These are phyloP conservation scores for Falco punctatus DNA, from an alignment of 2,113 vertebrate genomes.

Conservation along the genomic window DNA sequence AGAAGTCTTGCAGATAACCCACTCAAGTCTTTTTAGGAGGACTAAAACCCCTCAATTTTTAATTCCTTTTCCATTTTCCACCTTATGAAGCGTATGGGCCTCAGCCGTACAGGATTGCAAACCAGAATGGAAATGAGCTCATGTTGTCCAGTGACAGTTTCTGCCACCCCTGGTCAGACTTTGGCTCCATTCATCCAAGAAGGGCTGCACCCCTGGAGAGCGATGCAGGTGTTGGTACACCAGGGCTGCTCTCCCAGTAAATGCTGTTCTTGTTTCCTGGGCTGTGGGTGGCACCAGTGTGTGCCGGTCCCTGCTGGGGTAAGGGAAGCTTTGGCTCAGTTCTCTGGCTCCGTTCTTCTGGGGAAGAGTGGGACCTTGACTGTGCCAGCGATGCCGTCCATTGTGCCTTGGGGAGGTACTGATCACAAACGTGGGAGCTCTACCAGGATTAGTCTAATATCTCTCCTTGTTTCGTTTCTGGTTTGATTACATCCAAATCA, in stretches of 20 bases:
- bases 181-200: not conserved
- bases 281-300: not conserved
- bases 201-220: not conserved
- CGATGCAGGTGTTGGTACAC: not conserved
- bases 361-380: not conserved
- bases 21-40: not conserved
- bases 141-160: not conserved
- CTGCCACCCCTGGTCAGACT: not conserved
- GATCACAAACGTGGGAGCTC: not conserved
- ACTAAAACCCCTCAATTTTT: not conserved
- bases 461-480: not conserved
- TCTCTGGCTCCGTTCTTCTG: not conserved
- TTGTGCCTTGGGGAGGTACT: not conserved
- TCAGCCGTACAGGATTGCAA: not conserved
- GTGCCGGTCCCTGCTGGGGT: not conserved
- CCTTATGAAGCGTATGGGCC: not conserved
- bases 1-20: not conserved
- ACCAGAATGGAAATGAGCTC: not conserved
- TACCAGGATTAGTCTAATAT: not conserved
- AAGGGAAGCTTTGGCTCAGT: not conserved
- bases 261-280: not conserved
- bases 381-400: accelerated
- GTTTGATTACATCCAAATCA: not conserved
- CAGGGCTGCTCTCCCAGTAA: not conserved
- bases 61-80: not conserved